Evolutionary conservation across 2,797 vertebrate genomes (phyloP).

Genomic region (Denticeps clupeoides): DNA sequence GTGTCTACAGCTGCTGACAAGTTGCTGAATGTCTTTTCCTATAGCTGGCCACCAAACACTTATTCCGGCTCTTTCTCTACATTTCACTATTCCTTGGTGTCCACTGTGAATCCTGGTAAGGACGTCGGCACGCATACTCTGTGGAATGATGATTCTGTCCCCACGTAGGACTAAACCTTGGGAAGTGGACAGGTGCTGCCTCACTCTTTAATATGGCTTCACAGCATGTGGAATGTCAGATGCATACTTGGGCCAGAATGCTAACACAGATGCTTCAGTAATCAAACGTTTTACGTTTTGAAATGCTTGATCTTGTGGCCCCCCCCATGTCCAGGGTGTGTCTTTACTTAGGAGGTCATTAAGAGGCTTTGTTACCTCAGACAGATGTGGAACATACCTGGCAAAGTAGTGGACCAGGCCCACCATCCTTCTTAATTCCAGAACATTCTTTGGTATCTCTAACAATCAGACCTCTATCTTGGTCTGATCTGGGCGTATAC

Average conservation of each 20-base stretch:
- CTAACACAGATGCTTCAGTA: neutral
- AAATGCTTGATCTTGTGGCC: no score
- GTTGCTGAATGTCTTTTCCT: neutral
- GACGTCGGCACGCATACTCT: neutral
- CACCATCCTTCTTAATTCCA: no score
- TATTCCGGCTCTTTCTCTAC: neutral
- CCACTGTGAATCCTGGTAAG: neutral
- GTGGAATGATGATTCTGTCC: neutral
- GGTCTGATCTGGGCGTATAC: no score
- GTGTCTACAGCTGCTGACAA: neutral
- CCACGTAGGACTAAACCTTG: neutral
- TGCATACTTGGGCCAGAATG: neutral
- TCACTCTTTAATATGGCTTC: neutral
- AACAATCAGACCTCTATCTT: no score
- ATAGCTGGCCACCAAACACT: neutral
- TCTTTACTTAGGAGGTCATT: neutral
- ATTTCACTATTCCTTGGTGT: neutral
- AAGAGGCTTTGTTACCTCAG: neutral
- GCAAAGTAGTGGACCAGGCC: neutral
- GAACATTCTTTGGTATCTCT: no score
- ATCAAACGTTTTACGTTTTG: constrained; percentile 4
- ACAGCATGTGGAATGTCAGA: neutral
- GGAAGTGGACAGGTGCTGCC: neutral
- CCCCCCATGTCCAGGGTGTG: neutral
- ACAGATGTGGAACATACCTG: constrained; percentile 10